Evolutionary conservation across 2,113 vertebrate genomes (phyloP), one percentile per base, ranked within the genome.

Genomic region (Corythoichthys intestinalis): DNA sequence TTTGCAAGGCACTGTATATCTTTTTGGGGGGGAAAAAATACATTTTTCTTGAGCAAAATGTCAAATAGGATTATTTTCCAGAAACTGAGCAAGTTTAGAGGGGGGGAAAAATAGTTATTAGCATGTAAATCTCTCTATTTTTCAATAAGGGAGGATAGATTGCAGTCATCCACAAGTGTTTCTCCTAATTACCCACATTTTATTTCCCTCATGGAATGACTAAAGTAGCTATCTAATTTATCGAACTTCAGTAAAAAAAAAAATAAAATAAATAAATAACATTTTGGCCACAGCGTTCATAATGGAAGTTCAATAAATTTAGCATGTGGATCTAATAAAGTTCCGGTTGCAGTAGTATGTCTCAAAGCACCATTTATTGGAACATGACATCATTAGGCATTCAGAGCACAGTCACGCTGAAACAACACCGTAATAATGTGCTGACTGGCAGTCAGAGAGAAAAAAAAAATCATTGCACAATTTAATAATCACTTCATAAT

Each of bases 401-500:
- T 57, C 54, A 2, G 59, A 54, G 39, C 48, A 38, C 37, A 41
- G 44, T 39, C 47, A 2, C 11, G 41, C 49, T 61, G 34, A 66
- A 73, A 60, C 2, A 66, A 28, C 2, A 66, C 54, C 57, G 47
- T 4, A 57, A 28, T 46, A 17, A 71, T 68, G 1, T 28, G 50
- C 34, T 65, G 20, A 34, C 34, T 35, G 46, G 13, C 62, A 65
- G 62, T n/a, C 20, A 17, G 11, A 4, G 28, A 11, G n/a, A 12
- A 4, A 9, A 28, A 54, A 3, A 39, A 61, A 41, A 41, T 62
- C 9, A 10, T 10, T 44, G 12, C 47, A 15, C 47, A 65, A 65
- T 65, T 65, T 65, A 65, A 62, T 48, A 65, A 50, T 49, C 63
- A 49, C 46, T n/a, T 65, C 3, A 15, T 49, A 65, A 48, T 50